Evolutionary conservation across 35 echinoderm and acorn worm species (phyloP), one percentile per base, ranked within the genome.

Genomic region (Hemicentrotus pulcherrimus): DNA sequence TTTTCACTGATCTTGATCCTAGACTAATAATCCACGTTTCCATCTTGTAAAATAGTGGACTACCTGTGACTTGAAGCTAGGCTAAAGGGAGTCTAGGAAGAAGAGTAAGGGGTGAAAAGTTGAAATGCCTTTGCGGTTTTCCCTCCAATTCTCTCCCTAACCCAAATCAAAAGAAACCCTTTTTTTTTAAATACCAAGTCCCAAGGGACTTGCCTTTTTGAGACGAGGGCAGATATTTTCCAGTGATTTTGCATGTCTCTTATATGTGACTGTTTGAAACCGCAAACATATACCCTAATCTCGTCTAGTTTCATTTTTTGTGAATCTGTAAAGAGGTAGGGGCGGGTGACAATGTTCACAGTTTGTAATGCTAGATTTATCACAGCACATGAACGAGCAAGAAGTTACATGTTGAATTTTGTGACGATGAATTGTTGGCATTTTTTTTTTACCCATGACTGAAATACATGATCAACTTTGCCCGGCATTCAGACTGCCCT

Each of bases 91-190:
- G 31, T 22, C 19, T 13, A 47, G 88, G 33, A 28, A 47, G 33
- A 47, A 32, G 14, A 18, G 33, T 15, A 8, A 90, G 88, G 32
- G 88, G 88, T 90, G 88, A 90, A 90, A 90, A 90, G 88, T 90
- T 90, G 88, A 90, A 90, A 90, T 90, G 46, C 88, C 88, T 45
- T 47, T 90, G 88, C 46, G 88, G 88, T 90, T 90, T 89, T 90
- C 65, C 65, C 65, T 78, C 46, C 88, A 90, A 24, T 90, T 90
- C 88, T 90, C 16, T 90, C 32, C 18, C 88, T 90, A 47, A 47
- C 46, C 46, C 31, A 18, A 33, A 33, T 90, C 88, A 45, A 90
- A 90, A 47, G 88, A 90, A 90, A 90, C 31, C 46, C 14, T 41
- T 32, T 45, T 8, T n/a, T 78, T 78, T 78, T 78, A 71, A 78